phyloP scores from a whole-genome alignment of 92 coral and sea anemone genomes.

The Epizoanthus stellaris region DNA sequence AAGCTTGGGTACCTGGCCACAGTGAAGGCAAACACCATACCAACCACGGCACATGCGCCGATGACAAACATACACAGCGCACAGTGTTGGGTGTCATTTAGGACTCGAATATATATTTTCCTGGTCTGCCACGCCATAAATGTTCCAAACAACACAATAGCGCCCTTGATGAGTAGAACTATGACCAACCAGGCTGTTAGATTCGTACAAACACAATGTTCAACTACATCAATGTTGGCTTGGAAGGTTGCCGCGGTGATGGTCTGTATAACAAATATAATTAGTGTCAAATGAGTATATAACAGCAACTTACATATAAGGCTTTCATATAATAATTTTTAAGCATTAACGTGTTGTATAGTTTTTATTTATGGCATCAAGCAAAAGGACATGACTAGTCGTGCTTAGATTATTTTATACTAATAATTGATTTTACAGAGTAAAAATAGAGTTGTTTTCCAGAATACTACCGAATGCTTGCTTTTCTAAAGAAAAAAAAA shows the following conservation, averaged over 20 bases:
- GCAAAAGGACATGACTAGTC: no score
- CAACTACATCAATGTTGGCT: conserved; percentile 76
- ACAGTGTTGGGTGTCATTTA: conserved; percentile 90
- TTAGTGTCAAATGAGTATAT: not conserved
- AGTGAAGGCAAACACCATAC: conserved; percentile 71
- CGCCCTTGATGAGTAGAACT: conserved; percentile 69
- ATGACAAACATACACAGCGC: conserved; percentile 81
- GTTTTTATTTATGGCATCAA: no score
- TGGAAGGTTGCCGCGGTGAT: conserved; percentile 86
- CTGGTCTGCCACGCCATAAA: conserved; percentile 98
- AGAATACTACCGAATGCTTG: no score
- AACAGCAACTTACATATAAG: no score
- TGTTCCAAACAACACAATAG: conserved; percentile 72
- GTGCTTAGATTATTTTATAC: no score
- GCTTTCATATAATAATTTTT: no score
- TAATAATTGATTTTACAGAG: no score
- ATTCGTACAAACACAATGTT: conserved; percentile 79
- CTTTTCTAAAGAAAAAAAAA: no score
- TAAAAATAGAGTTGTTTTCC: no score
- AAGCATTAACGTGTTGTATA: no score
- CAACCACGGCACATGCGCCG: conserved; percentile 63
- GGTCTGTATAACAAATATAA: conserved; percentile 58
- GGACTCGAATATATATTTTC: conserved; percentile 77
- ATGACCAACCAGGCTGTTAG: conserved; percentile 74
- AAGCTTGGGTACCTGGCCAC: conserved; percentile 69